These are phyloP conservation scores for Cacoxenus indagator DNA, from an alignment of 2,888 invertebrate species.

Conservation along the genomic window DNA sequence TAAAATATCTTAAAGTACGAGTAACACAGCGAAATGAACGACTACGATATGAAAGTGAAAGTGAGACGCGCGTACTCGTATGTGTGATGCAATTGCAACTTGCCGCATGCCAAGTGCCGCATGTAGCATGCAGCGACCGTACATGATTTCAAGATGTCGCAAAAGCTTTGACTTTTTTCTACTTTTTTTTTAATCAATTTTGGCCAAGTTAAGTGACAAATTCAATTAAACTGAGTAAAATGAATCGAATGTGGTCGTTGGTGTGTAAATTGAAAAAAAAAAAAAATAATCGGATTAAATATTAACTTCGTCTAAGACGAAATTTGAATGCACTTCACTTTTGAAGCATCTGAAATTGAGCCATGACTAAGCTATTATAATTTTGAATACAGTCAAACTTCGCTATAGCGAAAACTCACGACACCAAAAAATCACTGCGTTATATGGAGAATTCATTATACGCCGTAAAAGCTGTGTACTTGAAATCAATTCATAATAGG, in stretches of 20 bases:
- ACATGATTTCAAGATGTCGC: constrained; percentile 13
- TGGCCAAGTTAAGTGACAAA: not conserved
- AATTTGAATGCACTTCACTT: constrained; percentile 7
- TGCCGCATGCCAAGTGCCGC: not conserved
- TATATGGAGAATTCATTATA: too few species aligned
- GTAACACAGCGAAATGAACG: not conserved
- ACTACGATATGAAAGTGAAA: not conserved
- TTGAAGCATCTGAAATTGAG: too few species aligned
- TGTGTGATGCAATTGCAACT: constrained; percentile 10
- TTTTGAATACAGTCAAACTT: too few species aligned
- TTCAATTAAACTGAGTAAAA: constrained; percentile 1
- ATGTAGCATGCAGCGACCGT: not conserved
- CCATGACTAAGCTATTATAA: too few species aligned
- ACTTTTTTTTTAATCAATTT: not conserved
- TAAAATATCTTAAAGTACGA: not conserved
- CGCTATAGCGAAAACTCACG: too few species aligned
- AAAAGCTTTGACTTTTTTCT: not conserved
- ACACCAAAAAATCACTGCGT: too few species aligned
- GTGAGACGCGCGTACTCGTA: not conserved
- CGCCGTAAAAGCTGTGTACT: too few species aligned
- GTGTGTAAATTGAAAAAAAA: too few species aligned
- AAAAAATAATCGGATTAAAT: too few species aligned
- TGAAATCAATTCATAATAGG: too few species aligned
- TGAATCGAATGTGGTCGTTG: not conserved
- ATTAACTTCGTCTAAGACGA: too few species aligned